A percentile compares a stretch with the other conserved stretches of the same genome.
Conservation (phyloP, 2,113 vertebrate species). For the Anthoscopus minutus region DNA sequence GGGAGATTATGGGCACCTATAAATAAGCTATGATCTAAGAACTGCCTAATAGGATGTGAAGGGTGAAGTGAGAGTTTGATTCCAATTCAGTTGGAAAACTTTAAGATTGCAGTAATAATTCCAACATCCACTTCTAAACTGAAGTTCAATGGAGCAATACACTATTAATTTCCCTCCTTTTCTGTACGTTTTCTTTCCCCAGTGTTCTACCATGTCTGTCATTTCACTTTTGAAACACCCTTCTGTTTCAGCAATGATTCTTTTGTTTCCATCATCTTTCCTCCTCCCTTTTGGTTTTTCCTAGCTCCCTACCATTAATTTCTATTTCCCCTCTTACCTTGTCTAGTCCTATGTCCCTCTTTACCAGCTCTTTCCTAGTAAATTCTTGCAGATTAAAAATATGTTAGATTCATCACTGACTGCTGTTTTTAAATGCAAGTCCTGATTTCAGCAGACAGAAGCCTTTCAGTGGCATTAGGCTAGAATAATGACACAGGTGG, state of each 20-base stretch:
- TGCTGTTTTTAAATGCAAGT: neutral
- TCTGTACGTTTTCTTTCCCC: neutral
- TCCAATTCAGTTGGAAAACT: slow-evolving; percentile 30
- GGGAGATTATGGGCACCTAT: neutral
- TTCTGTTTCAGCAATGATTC: neutral
- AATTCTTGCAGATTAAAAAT: neutral
- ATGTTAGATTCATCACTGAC: neutral
- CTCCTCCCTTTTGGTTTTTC: neutral
- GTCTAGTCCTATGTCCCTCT: neutral
- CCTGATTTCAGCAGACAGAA: neutral
- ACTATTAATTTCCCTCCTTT: slow-evolving; percentile 17
- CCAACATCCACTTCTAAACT: neutral
- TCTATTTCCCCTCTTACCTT: neutral
- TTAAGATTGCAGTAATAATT: neutral
- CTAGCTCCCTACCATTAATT: neutral
- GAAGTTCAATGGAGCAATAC: slow-evolving; percentile 1
- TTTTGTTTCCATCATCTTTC: neutral
- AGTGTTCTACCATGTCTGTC: neutral
- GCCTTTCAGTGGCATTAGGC: neutral
- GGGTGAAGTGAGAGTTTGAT: slow-evolving; percentile 10
- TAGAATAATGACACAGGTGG: neutral
- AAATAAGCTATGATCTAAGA: neutral
- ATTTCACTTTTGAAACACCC: neutral
- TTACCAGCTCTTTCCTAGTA: neutral
- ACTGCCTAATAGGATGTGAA: slow-evolving; percentile 27